A percentile compares a stretch with the other conserved stretches of the same genome.
These are phyloP conservation scores for Procavia capensis DNA, from an alignment of 2,113 vertebrate genomes.

Conservation along the genomic window DNA sequence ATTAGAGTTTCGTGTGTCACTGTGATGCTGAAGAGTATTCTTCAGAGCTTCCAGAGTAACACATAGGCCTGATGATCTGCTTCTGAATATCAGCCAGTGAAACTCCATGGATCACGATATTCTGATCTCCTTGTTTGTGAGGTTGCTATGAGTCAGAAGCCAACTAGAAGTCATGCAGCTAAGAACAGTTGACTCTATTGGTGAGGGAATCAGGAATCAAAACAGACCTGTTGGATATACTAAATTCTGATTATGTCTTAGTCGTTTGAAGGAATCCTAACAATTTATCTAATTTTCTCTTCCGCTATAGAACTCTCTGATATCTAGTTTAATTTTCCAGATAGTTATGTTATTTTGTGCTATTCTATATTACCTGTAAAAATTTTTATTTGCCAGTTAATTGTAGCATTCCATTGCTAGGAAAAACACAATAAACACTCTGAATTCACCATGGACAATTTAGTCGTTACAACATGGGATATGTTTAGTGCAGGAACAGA, in stretches of 20 bases:
- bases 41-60: background rate
- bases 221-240: background rate
- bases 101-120: too few species aligned
- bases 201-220: background rate
- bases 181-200: too few species aligned
- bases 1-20: background rate
- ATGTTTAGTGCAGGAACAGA: conserved; percentile 84
- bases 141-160: too few species aligned
- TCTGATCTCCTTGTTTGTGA: too few species aligned
- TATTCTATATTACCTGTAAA: background rate
- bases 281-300: background rate
- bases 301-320: background rate
- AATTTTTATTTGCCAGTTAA: background rate
- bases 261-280: background rate
- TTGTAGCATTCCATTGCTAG: conserved; percentile 59
- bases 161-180: too few species aligned
- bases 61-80: background rate
- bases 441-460: conserved; percentile 74
- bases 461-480: conserved; percentile 62
- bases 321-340: background rate
- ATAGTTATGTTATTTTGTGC: background rate
- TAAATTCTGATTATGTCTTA: background rate
- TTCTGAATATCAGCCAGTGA: too few species aligned
- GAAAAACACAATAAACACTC: conserved; percentile 79
- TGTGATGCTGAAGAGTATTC: background rate